Evolutionary conservation across 2,113 vertebrate genomes (phyloP).

Genomic region (Reinhardtius hippoglossoides): DNA sequence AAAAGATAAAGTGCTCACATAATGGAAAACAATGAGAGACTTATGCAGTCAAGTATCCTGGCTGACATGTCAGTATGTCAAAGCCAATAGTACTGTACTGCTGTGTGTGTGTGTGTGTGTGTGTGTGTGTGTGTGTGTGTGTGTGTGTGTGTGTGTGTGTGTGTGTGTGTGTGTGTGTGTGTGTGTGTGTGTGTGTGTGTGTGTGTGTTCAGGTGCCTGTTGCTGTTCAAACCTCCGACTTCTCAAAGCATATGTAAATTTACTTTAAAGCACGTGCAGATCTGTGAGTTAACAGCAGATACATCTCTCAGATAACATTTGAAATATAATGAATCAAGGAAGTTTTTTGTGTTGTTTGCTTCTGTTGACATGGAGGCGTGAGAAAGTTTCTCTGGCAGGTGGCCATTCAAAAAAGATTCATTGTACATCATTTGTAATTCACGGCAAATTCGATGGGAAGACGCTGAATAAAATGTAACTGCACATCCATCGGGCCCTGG

Average conservation of each 20-base stretch:
- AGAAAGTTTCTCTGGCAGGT: too few relatives aligned
- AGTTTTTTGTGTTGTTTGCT: too few relatives aligned
- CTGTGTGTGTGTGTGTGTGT: constrained; percentile 10
- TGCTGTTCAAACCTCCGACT: constrained; percentile 10
- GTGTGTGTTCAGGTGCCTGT: constrained; percentile 6
- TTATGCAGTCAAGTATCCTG: constrained; percentile 19
- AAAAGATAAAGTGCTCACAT: constrained; percentile 43
- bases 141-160: constrained; percentile 14
- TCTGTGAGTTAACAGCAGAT: neutral
- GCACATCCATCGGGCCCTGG: too few relatives aligned
- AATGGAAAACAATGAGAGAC: constrained; percentile 38
- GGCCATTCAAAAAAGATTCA: too few relatives aligned
- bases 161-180: constrained; percentile 5
- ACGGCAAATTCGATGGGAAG: too few relatives aligned
- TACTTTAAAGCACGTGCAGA: neutral
- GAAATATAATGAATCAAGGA: neutral
- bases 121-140: constrained; percentile 6
- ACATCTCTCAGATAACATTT: neutral
- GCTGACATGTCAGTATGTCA: neutral
- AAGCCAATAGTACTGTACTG: neutral
- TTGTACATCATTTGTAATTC: too few relatives aligned
- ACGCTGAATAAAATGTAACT: too few relatives aligned
- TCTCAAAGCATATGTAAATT: too few relatives aligned
- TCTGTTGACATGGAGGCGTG: too few relatives aligned
- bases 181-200: constrained; percentile 6